phyloP scores from a whole-genome alignment of 2,888 invertebrate species.

The Drosophila recens region DNA sequence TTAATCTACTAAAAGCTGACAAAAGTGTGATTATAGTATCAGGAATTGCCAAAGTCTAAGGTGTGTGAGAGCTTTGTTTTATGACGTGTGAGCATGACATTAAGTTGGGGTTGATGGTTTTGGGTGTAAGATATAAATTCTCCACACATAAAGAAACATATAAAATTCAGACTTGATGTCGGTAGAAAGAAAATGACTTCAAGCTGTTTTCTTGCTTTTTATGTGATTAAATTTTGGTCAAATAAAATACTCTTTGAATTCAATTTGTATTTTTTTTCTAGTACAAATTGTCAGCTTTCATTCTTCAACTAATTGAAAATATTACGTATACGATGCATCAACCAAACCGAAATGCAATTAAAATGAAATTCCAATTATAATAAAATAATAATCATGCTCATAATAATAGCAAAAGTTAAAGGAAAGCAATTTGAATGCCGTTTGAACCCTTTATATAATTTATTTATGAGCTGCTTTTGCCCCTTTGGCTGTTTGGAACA shows the following conservation, averaged over 20 bases:
- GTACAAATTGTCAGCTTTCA: not conserved
- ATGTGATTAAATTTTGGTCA: slow-evolving; percentile 1
- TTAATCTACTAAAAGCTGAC: slow-evolving; percentile 74
- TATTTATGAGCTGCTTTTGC: slow-evolving; percentile 64
- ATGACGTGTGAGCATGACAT: slow-evolving; percentile 46
- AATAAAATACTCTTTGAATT: not conserved
- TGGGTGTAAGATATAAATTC: slow-evolving; percentile 41
- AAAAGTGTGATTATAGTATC: slow-evolving; percentile 53
- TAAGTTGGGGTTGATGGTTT: slow-evolving; percentile 44
- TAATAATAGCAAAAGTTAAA: slow-evolving; percentile 64
- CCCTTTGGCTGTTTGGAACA: slow-evolving; percentile 42
- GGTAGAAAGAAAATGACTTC: not conserved
- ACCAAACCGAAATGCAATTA: slow-evolving; percentile 25
- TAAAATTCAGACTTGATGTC: slow-evolving; percentile 21
- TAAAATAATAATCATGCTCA: slow-evolving; percentile 29
- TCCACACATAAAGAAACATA: slow-evolving; percentile 21
- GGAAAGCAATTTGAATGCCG: slow-evolving; percentile 53
- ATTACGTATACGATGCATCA: slow-evolving; percentile 42
- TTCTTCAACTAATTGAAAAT: not conserved
- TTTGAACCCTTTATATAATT: slow-evolving; percentile 67
- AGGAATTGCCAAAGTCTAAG: slow-evolving; percentile 46
- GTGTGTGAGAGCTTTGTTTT: slow-evolving; percentile 33
- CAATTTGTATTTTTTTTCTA: not conserved
- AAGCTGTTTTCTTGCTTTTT: slow-evolving; percentile 10
- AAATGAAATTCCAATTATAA: slow-evolving; percentile 34